These are phyloP conservation scores for Escarpia spicata DNA, from an alignment of 2,888 invertebrate species.

Conservation along the genomic window DNA sequence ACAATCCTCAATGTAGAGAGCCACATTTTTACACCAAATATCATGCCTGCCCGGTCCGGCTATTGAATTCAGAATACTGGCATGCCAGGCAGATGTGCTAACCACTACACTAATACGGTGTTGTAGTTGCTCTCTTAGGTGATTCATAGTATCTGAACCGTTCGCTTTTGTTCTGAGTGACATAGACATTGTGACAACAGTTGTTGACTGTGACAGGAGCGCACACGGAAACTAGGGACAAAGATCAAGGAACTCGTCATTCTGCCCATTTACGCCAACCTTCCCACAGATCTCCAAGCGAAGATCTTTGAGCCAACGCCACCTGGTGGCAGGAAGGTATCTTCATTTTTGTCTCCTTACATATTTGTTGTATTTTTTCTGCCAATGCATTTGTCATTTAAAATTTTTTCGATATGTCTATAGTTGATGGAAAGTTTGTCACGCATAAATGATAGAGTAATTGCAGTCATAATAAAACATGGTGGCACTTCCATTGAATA, in stretches of 20 bases:
- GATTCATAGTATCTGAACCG: no score
- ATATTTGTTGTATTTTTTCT: neutral
- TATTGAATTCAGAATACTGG: no score
- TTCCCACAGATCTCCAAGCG: slow-evolving; percentile 98
- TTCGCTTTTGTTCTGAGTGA: no score
- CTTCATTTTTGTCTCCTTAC: neutral
- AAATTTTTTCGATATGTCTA: neutral
- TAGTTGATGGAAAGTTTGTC: neutral
- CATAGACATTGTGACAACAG: neutral
- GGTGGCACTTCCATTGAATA: neutral
- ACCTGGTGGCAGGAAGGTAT: slow-evolving; percentile 88
- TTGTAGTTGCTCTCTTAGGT: no score
- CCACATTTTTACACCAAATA: no score
- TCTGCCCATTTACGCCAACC: slow-evolving; percentile 95
- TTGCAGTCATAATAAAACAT: neutral
- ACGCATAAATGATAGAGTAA: neutral
- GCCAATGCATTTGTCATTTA: neutral
- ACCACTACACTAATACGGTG: no score
- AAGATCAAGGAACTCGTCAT: slow-evolving; percentile 92
- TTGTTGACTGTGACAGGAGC: slow-evolving; percentile 75
- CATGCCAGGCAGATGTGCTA: no score
- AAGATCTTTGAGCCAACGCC: slow-evolving; percentile 99
- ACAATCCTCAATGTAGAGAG: no score
- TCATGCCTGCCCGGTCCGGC: no score
- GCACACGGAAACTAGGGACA: slow-evolving; percentile 89